Base-by-base conservation (phyloP, 2,113 vertebrate genomes). In the Tauraco erythrolophus region DNA sequence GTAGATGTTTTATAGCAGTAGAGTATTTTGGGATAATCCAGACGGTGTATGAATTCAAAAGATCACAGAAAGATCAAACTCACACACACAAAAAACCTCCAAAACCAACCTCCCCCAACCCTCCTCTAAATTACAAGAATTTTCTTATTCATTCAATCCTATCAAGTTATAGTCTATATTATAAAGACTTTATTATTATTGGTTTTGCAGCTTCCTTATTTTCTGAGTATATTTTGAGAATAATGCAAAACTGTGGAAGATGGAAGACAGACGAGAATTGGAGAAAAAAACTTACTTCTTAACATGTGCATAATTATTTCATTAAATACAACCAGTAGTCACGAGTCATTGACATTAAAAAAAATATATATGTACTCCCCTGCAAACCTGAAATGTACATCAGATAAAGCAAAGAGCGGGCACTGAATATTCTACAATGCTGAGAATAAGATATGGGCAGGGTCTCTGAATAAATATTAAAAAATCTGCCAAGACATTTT, bases 51-150 rank as follows among this genome's bases (percentile, higher is more conserved):
- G 22, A 66, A 90, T 75, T 84, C 16, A 33, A 82, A 79, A 84
- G 15, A 16, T 28, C 15, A 61, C 5, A n/a, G 12, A 56, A 87
- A 68, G 12, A 33, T 53, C 25, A 86, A 22, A 30, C 5, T 5
- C 22, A 22, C 6, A 8, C 12, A 10, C 14, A 14, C 7, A 25
- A 50, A 14, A 0, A 15, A 14, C 19, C 9, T 53, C 7, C 45
- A 56, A 81, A 79, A 37, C 3, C 4, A n/a, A 19, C 2, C 2
- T 7, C 2, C 9, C 8, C 3, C 50, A 45, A 35, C 1, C 1
- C 4, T 5, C 2, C 2, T 39, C n/a, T 43, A 65, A 82, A 33
- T 77, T 65, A 13, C 48, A 15, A 65, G 15, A 48, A 48, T 27
- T 30, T 82, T 61, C 12, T 70, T 51, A 46, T 45, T 53, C 2